These are phyloP conservation scores for Nymphalis polychloros DNA, from an alignment of 2,888 invertebrate genomes.

Conservation along the genomic window DNA sequence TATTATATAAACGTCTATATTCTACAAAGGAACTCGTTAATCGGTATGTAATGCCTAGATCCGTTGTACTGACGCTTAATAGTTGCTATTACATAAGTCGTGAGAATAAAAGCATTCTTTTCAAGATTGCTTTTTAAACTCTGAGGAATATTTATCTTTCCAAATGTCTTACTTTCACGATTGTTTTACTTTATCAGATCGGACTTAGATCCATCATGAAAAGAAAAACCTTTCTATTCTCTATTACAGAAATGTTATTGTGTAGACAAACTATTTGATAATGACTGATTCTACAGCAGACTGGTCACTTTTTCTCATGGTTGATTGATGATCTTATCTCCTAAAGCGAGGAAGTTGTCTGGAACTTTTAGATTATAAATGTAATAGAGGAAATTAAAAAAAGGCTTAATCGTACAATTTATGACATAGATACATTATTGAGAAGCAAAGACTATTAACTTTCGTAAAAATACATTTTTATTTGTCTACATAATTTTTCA, in stretches of 20 bases:
- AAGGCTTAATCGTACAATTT: too few species aligned
- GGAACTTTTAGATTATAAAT: neutral
- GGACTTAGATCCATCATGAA: slow-evolving; percentile 24
- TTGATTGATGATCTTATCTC: neutral
- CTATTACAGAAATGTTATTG: slow-evolving; percentile 20
- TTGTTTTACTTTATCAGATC: slow-evolving; percentile 33
- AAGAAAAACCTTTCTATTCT: slow-evolving; percentile 17
- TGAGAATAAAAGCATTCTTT: slow-evolving; percentile 14
- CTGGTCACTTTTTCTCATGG: neutral
- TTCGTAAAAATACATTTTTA: too few species aligned
- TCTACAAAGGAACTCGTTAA: too few species aligned
- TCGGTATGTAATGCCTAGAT: too few species aligned
- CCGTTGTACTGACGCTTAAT: too few species aligned
- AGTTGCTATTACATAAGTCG: neutral
- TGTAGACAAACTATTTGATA: slow-evolving; percentile 7
- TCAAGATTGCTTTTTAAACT: slow-evolving; percentile 18
- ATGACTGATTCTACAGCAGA: neutral
- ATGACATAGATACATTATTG: too few species aligned
- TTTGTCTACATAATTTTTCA: too few species aligned
- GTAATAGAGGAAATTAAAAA: too few species aligned
- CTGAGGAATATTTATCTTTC: slow-evolving; percentile 16
- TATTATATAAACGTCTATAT: too few species aligned
- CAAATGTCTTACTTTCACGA: slow-evolving; percentile 34
- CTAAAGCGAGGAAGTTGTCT: neutral
- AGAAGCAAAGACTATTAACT: too few species aligned